Percentiles rank a stretch among this genome's conserved stretches.
These are phyloP conservation scores for Pseudomyrmex gracilis DNA, from an alignment of 1,140 invertebrate species.

Conservation along the genomic window DNA sequence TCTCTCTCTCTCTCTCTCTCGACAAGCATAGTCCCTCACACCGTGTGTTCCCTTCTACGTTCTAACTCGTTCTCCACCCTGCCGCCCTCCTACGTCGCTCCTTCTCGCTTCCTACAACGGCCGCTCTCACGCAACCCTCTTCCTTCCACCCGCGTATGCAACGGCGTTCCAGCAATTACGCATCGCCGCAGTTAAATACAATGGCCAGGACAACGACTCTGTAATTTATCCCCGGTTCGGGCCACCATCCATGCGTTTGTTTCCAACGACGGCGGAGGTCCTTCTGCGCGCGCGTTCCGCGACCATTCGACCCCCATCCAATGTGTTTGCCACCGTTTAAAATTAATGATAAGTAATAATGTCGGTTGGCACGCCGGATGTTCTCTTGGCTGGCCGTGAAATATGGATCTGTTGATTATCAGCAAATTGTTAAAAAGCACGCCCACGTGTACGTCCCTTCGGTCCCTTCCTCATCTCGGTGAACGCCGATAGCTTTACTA, in stretches of 20 bases:
- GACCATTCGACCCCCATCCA: constrained; percentile 41
- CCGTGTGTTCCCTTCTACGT: constrained; percentile 55
- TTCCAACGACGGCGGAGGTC: constrained; percentile 65
- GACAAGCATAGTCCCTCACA: neutral
- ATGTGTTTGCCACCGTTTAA: constrained; percentile 52
- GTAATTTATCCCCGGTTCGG: constrained; percentile 82
- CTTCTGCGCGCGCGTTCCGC: constrained; percentile 40
- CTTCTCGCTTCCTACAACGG: constrained; percentile 52
- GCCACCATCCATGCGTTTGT: constrained; percentile 67
- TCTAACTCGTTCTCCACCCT: constrained; percentile 72
- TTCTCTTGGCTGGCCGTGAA: constrained; percentile 58
- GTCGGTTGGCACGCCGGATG: constrained; percentile 47
- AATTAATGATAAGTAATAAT: constrained; percentile 77
- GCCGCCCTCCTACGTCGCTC: constrained; percentile 52
- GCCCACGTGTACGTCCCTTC: neutral
- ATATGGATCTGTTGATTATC: constrained; percentile 48
- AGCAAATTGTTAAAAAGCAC: constrained; percentile 25
- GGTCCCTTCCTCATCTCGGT: neutral
- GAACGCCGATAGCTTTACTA: constrained; percentile 22
- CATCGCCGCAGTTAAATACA: constrained; percentile 82
- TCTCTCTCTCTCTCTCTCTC: neutral
- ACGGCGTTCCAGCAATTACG: constrained; percentile 82
- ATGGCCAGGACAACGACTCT: constrained; percentile 82
- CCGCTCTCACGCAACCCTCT: constrained; percentile 44
- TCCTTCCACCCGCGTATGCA: constrained; percentile 62